Conservation (phyloP, 2,797 vertebrate genomes). For the Cheirogaleus major region DNA sequence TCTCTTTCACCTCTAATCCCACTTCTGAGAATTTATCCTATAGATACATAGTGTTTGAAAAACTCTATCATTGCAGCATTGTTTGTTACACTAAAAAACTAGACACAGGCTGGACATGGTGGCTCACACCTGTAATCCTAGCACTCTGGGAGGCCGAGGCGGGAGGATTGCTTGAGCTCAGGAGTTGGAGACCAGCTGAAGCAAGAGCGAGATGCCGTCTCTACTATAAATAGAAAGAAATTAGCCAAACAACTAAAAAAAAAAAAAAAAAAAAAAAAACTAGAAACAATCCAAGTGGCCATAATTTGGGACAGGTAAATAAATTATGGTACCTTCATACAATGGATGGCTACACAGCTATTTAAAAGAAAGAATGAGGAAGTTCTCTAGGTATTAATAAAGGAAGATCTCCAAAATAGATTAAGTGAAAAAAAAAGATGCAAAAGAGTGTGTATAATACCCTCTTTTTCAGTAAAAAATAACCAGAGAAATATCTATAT, state of each 20-base stretch:
- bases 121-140: no score
- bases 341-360: background rate
- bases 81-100: background rate
- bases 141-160: no score
- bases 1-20: background rate
- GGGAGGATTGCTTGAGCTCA: no score
- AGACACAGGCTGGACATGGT: no score
- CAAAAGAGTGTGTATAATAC: background rate
- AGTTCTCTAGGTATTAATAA: background rate
- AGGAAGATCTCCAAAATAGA: conserved; percentile 36
- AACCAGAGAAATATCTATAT: background rate
- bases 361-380: background rate
- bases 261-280: background rate
- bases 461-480: background rate
- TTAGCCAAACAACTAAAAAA: no score
- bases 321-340: background rate
- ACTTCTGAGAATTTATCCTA: background rate
- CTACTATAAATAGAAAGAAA: no score
- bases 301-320: background rate
- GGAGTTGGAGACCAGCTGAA: no score
- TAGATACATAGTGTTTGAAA: background rate
- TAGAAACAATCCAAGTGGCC: background rate
- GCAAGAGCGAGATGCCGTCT: no score
- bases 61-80: background rate
- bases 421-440: background rate